Percentiles rank a stretch among this genome's conserved stretches.
Conservation (phyloP, 2,797 vertebrate species). For the Columba guinea region DNA sequence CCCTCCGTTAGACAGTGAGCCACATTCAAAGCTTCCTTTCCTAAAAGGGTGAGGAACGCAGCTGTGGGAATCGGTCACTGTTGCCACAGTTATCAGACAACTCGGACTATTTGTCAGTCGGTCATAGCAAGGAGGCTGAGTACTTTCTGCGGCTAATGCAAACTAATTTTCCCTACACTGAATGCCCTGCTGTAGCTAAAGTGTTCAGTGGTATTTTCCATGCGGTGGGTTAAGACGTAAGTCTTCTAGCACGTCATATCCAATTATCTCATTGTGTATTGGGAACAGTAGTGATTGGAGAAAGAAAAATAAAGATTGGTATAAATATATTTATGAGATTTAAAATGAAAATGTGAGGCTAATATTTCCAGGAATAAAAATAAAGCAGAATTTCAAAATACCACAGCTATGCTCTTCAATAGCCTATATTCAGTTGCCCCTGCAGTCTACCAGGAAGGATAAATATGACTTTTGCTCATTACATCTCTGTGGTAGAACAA, state of each 20-base stretch:
- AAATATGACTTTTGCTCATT: background rate
- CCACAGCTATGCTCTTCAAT: background rate
- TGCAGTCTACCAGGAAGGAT: background rate
- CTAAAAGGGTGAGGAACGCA: background rate
- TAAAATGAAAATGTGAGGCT: slow-evolving; percentile 29
- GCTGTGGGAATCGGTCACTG: background rate
- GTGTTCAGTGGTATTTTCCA: background rate
- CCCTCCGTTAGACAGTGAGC: background rate
- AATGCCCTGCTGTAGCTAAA: background rate
- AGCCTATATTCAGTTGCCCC: background rate
- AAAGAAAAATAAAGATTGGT: slow-evolving; percentile 10
- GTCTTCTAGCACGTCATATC: background rate
- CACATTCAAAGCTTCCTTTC: background rate
- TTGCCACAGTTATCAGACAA: fast-evolving
- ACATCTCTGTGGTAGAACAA: background rate
- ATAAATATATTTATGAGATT: background rate
- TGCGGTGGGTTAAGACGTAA: background rate
- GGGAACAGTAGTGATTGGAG: background rate
- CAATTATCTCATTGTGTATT: background rate
- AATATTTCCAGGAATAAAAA: slow-evolving; percentile 27
- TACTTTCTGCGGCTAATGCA: background rate
- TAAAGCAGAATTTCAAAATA: background rate
- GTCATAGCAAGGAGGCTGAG: background rate
- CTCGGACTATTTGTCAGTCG: background rate
- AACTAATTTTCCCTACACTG: background rate